A percentile compares a stretch with the other conserved stretches of the same genome.
Evolutionary conservation across 1,140 invertebrate species (phyloP).

Genomic region (Thalassaphorura encarpata): DNA sequence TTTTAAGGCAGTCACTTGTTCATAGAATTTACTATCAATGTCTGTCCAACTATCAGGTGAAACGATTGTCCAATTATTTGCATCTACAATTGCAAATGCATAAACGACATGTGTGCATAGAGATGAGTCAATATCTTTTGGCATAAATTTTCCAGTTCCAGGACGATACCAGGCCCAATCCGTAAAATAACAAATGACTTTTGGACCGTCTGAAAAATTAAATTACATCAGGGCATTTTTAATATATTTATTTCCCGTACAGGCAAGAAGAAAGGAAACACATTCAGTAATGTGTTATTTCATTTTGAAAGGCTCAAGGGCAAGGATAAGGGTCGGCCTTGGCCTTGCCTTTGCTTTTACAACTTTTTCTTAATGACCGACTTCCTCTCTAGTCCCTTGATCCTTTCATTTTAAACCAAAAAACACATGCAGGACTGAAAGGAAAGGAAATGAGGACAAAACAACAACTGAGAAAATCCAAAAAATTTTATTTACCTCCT

Average conservation of each 20-base stretch:
- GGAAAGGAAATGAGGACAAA: too few relatives aligned
- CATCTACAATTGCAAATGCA: constrained; percentile 55
- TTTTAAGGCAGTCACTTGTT: constrained; percentile 47
- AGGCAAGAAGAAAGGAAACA: background rate
- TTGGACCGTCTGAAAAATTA: constrained; percentile 35
- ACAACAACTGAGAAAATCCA: too few relatives aligned
- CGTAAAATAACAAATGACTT: constrained; percentile 63
- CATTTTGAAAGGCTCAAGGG: too few relatives aligned
- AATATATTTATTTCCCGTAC: background rate
- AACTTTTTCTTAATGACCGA: too few relatives aligned
- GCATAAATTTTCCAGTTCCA: constrained; percentile 51
- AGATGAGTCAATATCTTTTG: constrained; percentile 52
- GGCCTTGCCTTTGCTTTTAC: too few relatives aligned
- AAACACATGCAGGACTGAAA: too few relatives aligned
- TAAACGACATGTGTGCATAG: constrained; percentile 66
- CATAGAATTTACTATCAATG: constrained; percentile 51
- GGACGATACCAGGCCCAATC: constrained; percentile 63
- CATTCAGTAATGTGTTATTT: background rate
- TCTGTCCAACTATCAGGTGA: constrained; percentile 37
- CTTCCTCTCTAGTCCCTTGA: too few relatives aligned
- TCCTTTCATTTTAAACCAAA: too few relatives aligned
- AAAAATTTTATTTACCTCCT: too few relatives aligned
- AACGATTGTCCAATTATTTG: constrained; percentile 44
- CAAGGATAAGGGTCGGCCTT: too few relatives aligned
- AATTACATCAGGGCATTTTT: constrained; percentile 5